phyloP scores from a whole-genome alignment of 2,888 invertebrate species.

The Limenitis camilla region DNA sequence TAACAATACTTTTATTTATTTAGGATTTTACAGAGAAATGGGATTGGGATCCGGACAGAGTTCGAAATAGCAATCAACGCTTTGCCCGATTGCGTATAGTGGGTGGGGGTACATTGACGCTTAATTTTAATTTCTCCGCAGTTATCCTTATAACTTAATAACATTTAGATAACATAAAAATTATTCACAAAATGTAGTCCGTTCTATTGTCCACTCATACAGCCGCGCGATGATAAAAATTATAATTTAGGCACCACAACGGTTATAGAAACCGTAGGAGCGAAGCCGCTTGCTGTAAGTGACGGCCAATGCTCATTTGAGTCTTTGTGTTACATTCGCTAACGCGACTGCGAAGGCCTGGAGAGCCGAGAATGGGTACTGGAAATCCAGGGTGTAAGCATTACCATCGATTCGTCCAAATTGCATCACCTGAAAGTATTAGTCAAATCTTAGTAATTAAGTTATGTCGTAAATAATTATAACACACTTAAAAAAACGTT shows the following conservation, averaged over 20 bases:
- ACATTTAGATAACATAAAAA: not conserved
- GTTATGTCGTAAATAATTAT: too few species aligned
- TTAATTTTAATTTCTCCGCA: too few species aligned
- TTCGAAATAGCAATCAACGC: too few species aligned
- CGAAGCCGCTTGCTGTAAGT: constrained; percentile 30
- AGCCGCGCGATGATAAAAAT: constrained; percentile 9
- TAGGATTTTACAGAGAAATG: too few species aligned
- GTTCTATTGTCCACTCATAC: constrained; percentile 14
- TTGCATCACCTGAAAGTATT: constrained; percentile 92
- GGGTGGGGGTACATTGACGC: too few species aligned
- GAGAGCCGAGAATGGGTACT: constrained; percentile 97
- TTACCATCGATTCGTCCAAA: constrained; percentile 99
- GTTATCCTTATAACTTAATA: too few species aligned
- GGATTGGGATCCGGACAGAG: too few species aligned
- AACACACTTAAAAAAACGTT: too few species aligned
- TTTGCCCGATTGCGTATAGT: too few species aligned
- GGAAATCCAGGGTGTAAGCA: constrained; percentile 98
- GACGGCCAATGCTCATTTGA: constrained; percentile 78
- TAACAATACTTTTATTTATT: not conserved
- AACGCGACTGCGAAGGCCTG: constrained; percentile 99
- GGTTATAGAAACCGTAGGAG: constrained; percentile 32
- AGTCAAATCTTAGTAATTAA: not conserved
- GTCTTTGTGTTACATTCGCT: constrained; percentile 95
- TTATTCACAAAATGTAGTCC: constrained; percentile 15
- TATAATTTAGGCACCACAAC: constrained; percentile 25